Percentiles rank a stretch among this genome's conserved stretches.
These are phyloP conservation scores for Rhea americana DNA, from an alignment of 2,113 vertebrate species.

Conservation along the genomic window DNA sequence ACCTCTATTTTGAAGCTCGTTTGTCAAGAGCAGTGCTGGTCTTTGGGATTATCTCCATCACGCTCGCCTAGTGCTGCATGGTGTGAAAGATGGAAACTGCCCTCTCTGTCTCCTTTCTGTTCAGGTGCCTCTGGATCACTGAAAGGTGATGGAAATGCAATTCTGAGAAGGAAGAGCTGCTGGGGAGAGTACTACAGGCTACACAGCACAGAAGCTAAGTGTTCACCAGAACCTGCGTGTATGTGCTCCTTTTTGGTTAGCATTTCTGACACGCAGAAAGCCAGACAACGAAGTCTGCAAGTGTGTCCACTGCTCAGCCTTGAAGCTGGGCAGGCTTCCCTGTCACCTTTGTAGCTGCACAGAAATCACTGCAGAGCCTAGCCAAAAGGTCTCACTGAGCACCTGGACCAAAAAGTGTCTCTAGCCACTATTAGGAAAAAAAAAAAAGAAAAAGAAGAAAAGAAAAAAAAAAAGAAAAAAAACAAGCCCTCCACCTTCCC, in stretches of 20 bases:
- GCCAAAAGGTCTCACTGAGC: rapidly evolving
- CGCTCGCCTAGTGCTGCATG: not conserved
- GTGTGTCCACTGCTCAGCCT: too few species aligned
- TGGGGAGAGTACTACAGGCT: not conserved
- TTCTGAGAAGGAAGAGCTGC: not conserved
- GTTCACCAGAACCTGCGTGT: not conserved
- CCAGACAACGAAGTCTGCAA: not conserved
- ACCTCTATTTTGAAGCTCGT: not conserved
- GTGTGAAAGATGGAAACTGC: not conserved
- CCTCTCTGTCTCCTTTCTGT: not conserved
- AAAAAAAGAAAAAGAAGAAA: too few species aligned
- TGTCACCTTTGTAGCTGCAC: too few species aligned
- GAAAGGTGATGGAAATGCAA: not conserved
- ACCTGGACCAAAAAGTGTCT: not conserved
- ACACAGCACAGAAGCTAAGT: rapidly evolving
- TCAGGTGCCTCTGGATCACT: not conserved
- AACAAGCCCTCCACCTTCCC: not conserved
- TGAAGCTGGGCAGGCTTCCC: too few species aligned
- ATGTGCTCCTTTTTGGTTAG: not conserved
- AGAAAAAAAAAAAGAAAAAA: too few species aligned
- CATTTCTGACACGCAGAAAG: not conserved
- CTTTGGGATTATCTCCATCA: not conserved
- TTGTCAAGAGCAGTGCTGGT: rapidly evolving
- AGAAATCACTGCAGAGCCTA: not conserved
- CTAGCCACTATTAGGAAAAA: not conserved